phyloP scores from a whole-genome alignment of 2,888 invertebrate genomes.

The Homarus gammarus region DNA sequence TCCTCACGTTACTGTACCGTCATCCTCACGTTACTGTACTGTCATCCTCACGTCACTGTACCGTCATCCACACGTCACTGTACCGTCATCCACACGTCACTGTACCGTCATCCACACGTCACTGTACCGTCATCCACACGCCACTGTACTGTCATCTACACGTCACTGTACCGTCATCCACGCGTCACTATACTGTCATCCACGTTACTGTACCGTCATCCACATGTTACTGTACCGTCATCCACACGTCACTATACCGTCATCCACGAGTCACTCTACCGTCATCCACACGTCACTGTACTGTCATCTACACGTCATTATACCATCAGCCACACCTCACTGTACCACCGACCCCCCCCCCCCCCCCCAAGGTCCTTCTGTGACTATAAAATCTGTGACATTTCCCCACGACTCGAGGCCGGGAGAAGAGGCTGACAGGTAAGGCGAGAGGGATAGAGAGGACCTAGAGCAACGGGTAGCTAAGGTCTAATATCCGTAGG shows the following conservation, averaged over 20 bases:
- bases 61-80: slow-evolving; percentile 37
- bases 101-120: no score
- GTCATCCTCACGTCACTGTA: not conserved
- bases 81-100: no score
- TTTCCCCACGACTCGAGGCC: slow-evolving; percentile 25
- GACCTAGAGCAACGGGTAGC: not conserved
- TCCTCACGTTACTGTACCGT: not conserved
- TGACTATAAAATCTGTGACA: slow-evolving; percentile 56
- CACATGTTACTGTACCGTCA: not conserved
- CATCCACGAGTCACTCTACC: no score
- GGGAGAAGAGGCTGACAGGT: slow-evolving; percentile 54
- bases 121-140: no score
- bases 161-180: no score
- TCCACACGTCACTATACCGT: not conserved
- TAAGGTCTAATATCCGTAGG: slow-evolving; percentile 12
- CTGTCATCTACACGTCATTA: not conserved
- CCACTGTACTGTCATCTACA: no score
- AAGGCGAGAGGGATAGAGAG: slow-evolving; percentile 30
- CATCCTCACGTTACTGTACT: not conserved
- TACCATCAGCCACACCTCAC: not conserved
- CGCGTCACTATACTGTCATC: not conserved
- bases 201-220: not conserved
- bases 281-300: no score
- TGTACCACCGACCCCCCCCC: not conserved
- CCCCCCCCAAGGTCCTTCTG: slow-evolving; percentile 37